Evolutionary conservation across 2,113 vertebrate genomes (phyloP).

Genomic region (Phrynocephalus versicolor): DNA sequence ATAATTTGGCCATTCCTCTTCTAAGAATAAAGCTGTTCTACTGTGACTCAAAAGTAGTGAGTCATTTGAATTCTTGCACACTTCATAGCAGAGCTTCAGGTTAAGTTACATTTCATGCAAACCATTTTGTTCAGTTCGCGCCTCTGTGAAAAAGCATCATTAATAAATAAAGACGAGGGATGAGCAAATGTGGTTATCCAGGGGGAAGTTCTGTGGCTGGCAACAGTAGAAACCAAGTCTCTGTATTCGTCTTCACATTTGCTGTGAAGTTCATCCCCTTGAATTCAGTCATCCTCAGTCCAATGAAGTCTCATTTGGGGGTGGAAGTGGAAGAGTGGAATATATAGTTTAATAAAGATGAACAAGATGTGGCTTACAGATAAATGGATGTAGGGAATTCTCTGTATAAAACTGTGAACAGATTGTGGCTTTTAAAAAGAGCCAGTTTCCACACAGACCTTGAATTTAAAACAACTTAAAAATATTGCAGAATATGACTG

Average conservation of each 20-base stretch:
- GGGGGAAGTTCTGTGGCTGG: neutral
- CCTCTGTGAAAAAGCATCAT: neutral
- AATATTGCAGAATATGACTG: neutral
- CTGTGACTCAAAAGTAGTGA: neutral
- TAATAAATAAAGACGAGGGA: neutral
- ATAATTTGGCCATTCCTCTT: neutral
- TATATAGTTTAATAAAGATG: neutral
- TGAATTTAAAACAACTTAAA: neutral
- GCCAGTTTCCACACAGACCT: neutral
- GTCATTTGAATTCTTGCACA: neutral
- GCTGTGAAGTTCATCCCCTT: neutral
- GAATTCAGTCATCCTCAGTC: neutral
- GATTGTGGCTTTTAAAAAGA: neutral
- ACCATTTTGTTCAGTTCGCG: neutral
- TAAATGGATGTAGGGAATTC: neutral
- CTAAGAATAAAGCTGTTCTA: neutral
- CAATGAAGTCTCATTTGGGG: neutral
- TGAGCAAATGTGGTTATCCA: neutral
- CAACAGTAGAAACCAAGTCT: neutral
- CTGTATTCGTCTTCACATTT: neutral
- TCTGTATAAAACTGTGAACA: neutral
- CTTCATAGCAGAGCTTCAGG: neutral
- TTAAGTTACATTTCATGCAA: slow-evolving; percentile 1
- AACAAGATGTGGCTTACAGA: neutral
- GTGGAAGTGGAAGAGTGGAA: too few relatives aligned